Conservation (phyloP, 2,113 vertebrate genomes). For the Gobius niger region DNA sequence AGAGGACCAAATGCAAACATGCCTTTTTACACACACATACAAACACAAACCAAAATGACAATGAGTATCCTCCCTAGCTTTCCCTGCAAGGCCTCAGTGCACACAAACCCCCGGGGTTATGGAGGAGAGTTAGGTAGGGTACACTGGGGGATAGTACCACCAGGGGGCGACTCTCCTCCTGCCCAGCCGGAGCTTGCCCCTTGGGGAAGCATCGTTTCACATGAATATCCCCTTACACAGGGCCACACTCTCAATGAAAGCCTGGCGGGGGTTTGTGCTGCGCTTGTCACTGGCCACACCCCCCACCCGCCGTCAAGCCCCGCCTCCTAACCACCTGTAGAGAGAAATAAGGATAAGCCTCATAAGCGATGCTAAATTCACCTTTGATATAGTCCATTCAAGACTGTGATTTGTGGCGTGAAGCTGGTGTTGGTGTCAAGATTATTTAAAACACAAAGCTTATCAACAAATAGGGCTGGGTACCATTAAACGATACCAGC, state of each 20-base stretch:
- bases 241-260: constrained; percentile 68
- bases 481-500: no score
- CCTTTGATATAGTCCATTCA: not conserved
- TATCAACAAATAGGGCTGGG: no score
- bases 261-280: constrained; percentile 64
- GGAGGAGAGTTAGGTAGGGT: constrained; percentile 20
- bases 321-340: constrained; percentile 47
- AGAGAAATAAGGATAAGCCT: not conserved
- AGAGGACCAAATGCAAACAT: constrained; percentile 44
- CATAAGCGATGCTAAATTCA: not conserved
- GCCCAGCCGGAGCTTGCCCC: constrained; percentile 35
- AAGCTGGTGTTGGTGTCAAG: no score
- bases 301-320: not conserved
- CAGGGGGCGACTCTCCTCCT: constrained; percentile 58
- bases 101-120: constrained; percentile 17
- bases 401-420: no score
- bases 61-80: constrained; percentile 40
- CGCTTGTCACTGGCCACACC: constrained; percentile 57
- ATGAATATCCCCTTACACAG: constrained; percentile 76
- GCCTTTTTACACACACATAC: constrained; percentile 35
- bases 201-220: constrained; percentile 66
- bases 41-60: constrained; percentile 35
- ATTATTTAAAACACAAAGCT: no score
- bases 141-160: constrained; percentile 42
- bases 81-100: constrained; percentile 57